Percentiles rank a stretch among this genome's conserved stretches.
phyloP scores from a whole-genome alignment of 2,888 invertebrate species.

The Syrphus vitripennis region DNA sequence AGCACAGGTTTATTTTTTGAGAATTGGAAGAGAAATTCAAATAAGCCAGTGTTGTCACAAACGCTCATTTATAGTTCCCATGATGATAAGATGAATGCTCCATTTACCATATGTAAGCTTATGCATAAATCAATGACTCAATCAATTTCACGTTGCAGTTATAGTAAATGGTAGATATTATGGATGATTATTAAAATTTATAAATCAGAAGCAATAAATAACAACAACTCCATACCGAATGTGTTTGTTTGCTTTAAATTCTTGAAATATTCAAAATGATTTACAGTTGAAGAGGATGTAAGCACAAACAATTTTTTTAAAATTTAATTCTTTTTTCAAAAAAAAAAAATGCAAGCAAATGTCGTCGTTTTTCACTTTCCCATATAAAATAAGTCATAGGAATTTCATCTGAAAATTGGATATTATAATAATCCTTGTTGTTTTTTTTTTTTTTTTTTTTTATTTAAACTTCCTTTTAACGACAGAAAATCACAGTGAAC shows the following conservation, averaged over 20 bases:
- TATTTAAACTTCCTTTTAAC: conserved; percentile 26
- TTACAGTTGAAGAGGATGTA: background rate
- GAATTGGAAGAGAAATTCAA: too few relatives aligned
- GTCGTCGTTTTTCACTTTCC: background rate
- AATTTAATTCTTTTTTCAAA: background rate
- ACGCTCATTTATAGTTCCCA: too few relatives aligned
- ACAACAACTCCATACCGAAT: background rate
- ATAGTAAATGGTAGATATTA: background rate
- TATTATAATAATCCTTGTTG: conserved; percentile 16
- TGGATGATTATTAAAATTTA: background rate
- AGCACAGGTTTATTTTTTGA: too few relatives aligned
- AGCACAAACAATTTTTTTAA: background rate
- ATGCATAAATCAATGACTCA: too few relatives aligned
- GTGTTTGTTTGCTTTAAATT: background rate
- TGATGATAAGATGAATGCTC: too few relatives aligned
- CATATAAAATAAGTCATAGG: conserved; percentile 7
- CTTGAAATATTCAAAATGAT: background rate
- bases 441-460: conserved; percentile 13
- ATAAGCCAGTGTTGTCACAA: too few relatives aligned
- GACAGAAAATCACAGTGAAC: conserved; percentile 62
- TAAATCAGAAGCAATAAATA: background rate
- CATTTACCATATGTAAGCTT: too few relatives aligned
- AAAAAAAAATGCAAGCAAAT: background rate
- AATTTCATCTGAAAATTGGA: conserved; percentile 14
- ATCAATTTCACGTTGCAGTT: background rate